Conservation (phyloP, 2,113 vertebrate genomes). For the Carettochelys insculpta region DNA sequence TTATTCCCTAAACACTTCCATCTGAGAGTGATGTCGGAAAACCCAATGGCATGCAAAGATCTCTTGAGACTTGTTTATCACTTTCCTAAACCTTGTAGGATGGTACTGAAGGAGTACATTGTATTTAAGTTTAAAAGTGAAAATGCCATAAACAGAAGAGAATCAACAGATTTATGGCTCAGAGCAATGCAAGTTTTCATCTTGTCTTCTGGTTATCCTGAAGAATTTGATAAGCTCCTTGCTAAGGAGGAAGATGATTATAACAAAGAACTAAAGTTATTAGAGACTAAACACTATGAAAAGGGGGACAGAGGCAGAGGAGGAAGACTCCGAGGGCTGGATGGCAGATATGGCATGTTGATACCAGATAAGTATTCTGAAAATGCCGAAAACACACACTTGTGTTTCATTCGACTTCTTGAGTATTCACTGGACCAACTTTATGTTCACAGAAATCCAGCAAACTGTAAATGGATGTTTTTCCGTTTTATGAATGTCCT, state of each 20-base stretch:
- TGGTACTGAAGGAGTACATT: constrained; percentile 72
- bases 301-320: constrained; percentile 25
- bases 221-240: constrained; percentile 77
- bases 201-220: constrained; percentile 75
- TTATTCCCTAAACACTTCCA: constrained; percentile 83
- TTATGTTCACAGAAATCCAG: constrained; percentile 72
- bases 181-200: constrained; percentile 72
- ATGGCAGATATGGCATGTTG: constrained; percentile 80
- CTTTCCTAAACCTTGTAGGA: constrained; percentile 54
- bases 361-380: constrained; percentile 63
- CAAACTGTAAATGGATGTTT: constrained; percentile 76
- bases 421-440: constrained; percentile 76
- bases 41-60: constrained; percentile 71
- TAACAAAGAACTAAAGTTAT: constrained; percentile 64
- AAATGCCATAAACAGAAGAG: constrained; percentile 64
- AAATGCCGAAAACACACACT: constrained; percentile 51
- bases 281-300: neutral
- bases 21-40: constrained; percentile 78
- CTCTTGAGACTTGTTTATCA: constrained; percentile 61
- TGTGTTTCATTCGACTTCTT: constrained; percentile 82
- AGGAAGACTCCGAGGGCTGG: constrained; percentile 56
- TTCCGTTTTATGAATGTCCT: constrained; percentile 83
- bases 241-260: constrained; percentile 74
- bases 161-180: constrained; percentile 82
- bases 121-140: constrained; percentile 60